Evolutionary conservation across 2,113 vertebrate species (phyloP).

Genomic region (Phalacrocorax carbo): DNA sequence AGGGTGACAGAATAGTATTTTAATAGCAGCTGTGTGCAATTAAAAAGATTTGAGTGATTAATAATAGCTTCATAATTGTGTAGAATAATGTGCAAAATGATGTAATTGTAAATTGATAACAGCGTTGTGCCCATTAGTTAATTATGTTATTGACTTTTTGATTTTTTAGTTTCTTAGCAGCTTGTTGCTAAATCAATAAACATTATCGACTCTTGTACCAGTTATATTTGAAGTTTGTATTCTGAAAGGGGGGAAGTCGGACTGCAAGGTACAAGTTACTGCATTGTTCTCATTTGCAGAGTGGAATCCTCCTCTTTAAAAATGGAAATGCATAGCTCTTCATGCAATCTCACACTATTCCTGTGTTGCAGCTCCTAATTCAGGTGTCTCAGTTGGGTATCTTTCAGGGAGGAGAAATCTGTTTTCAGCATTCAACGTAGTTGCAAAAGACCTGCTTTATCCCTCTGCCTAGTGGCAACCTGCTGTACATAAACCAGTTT

Average conservation of each 20-base stretch:
- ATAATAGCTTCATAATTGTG: neutral
- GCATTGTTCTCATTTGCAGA: neutral
- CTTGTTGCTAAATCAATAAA: neutral
- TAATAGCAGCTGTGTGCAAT: neutral
- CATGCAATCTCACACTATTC: neutral
- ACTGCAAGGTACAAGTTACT: fast-evolving
- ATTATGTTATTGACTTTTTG: neutral
- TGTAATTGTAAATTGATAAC: neutral
- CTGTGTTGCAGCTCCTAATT: neutral
- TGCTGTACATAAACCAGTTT: neutral
- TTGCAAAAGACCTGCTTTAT: neutral
- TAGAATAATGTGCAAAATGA: neutral
- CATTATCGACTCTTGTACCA: neutral
- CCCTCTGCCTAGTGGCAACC: neutral
- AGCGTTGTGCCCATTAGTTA: neutral
- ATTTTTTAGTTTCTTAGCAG: neutral
- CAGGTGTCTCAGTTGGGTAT: neutral
- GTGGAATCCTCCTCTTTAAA: neutral
- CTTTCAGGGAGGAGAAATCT: neutral
- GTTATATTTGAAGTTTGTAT: neutral
- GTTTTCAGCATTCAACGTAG: neutral
- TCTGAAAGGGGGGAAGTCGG: neutral
- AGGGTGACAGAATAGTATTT: neutral
- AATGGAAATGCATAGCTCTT: neutral
- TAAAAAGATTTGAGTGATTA: neutral